These are phyloP conservation scores for Dione juno DNA, from an alignment of 2,888 invertebrate species.

Conservation along the genomic window DNA sequence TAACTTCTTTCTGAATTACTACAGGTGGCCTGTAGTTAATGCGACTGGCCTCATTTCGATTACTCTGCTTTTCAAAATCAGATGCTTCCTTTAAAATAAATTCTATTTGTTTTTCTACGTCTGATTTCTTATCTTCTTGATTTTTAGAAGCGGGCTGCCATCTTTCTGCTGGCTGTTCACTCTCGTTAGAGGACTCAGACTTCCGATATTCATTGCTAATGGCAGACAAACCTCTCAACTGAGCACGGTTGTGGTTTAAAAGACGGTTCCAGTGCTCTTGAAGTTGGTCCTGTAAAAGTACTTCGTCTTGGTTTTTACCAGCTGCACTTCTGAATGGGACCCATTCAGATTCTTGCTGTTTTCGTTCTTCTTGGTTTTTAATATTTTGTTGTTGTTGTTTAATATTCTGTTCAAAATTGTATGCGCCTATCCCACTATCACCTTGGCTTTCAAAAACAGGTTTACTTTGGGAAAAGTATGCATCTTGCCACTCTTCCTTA, in stretches of 20 bases:
- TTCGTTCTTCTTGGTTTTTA: slow-evolving; percentile 22
- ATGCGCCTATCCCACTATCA: not conserved
- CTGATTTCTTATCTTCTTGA: slow-evolving; percentile 46
- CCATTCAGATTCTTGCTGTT: slow-evolving; percentile 41
- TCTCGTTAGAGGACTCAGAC: slow-evolving; percentile 24
- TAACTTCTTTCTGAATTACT: slow-evolving; percentile 54
- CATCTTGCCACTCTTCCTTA: not conserved
- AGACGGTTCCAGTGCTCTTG: slow-evolving; percentile 46
- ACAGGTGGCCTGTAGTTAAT: slow-evolving; percentile 54
- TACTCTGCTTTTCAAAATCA: slow-evolving; percentile 38
- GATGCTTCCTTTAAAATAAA: slow-evolving; percentile 22
- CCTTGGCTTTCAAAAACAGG: slow-evolving; percentile 21
- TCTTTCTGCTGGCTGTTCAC: slow-evolving; percentile 49
- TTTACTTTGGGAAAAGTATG: not conserved
- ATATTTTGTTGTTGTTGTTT: slow-evolving; percentile 21
- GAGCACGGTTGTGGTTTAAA: slow-evolving; percentile 45
- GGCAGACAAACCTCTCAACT: slow-evolving; percentile 42
- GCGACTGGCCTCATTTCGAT: slow-evolving; percentile 55
- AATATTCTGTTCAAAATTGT: slow-evolving; percentile 7
- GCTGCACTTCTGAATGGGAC: slow-evolving; percentile 45
- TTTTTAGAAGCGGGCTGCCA: slow-evolving; percentile 57
- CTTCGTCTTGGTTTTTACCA: slow-evolving; percentile 42
- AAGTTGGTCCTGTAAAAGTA: slow-evolving; percentile 39
- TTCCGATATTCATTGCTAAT: slow-evolving; percentile 32
- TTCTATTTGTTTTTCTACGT: slow-evolving; percentile 55